phyloP scores from a whole-genome alignment of 2,113 vertebrate species.

The Electrona antarctica region DNA sequence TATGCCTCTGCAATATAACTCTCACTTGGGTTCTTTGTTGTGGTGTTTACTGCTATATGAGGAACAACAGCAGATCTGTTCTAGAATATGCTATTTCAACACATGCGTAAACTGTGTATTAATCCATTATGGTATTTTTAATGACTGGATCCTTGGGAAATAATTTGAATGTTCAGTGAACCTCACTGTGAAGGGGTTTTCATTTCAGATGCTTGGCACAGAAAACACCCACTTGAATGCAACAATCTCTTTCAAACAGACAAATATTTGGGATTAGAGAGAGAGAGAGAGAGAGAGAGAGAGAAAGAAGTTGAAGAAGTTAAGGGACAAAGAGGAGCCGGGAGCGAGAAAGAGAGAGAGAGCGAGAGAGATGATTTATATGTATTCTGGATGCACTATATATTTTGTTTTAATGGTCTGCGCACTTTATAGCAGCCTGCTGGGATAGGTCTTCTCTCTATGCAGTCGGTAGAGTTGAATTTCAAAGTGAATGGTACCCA shows the following conservation, averaged over 20 bases:
- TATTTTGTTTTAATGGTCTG: slow-evolving; percentile 33
- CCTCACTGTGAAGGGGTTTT: slow-evolving; percentile 30
- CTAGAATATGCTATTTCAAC: slow-evolving; percentile 15
- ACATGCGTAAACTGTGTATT: slow-evolving; percentile 7
- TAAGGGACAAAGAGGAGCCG: background rate
- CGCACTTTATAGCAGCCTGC: slow-evolving; percentile 60
- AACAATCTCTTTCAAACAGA: slow-evolving; percentile 50
- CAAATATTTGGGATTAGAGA: slow-evolving; percentile 57
- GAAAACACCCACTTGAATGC: slow-evolving; percentile 16
- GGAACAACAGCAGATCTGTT: slow-evolving; percentile 2
- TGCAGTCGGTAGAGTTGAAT: slow-evolving; percentile 52
- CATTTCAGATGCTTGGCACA: slow-evolving; percentile 31
- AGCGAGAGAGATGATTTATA: slow-evolving; percentile 63
- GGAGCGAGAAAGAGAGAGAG: slow-evolving; percentile 21
- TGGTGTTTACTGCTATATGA: background rate
- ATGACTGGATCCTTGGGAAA: background rate
- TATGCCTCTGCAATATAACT: no score
- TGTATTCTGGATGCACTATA: slow-evolving; percentile 49
- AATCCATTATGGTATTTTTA: slow-evolving; percentile 6
- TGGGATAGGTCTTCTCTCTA: slow-evolving; percentile 52
- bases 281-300: slow-evolving; percentile 35
- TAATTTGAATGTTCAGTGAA: slow-evolving; percentile 6
- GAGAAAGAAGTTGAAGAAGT: slow-evolving; percentile 30
- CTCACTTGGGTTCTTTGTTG: no score
- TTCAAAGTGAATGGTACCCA: slow-evolving; percentile 54